Evolutionary conservation across 2,888 invertebrate genomes (phyloP).

Genomic region (Cryptosula pallasiana): DNA sequence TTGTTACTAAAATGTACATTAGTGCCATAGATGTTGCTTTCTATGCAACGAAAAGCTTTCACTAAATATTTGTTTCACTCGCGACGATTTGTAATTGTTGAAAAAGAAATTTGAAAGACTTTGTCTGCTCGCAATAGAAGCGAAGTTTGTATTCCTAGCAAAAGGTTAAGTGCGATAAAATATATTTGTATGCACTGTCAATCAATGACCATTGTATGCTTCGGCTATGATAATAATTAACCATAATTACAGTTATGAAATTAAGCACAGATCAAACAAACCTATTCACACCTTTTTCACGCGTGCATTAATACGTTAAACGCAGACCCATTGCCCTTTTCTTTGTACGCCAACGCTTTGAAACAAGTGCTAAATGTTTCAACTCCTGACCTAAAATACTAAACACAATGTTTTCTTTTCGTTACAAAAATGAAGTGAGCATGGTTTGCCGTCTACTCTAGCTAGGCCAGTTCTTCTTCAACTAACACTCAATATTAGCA

Average conservation of each 20-base stretch:
- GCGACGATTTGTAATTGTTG: neutral
- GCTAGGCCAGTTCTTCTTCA: too few relatives aligned
- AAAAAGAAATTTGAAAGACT: conserved; percentile 8
- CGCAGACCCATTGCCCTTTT: neutral
- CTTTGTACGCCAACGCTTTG: neutral
- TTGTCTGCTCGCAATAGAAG: neutral
- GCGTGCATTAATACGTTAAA: neutral
- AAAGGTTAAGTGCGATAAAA: conserved; percentile 19
- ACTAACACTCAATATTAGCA: too few relatives aligned
- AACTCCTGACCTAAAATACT: too few relatives aligned
- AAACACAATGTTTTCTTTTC: too few relatives aligned
- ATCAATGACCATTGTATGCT: conserved; percentile 13
- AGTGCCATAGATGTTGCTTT: too few relatives aligned
- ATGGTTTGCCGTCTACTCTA: too few relatives aligned
- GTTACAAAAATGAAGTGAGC: too few relatives aligned
- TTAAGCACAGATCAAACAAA: neutral
- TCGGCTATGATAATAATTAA: conserved; percentile 18
- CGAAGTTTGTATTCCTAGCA: conserved; percentile 14
- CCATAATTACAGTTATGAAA: neutral
- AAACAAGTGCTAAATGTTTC: neutral
- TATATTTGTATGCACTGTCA: neutral
- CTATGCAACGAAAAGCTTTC: too few relatives aligned
- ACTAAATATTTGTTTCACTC: conserved; percentile 8
- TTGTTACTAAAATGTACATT: too few relatives aligned
- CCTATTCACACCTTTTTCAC: conserved; percentile 5